phyloP scores from a whole-genome alignment of 2,888 invertebrate species.

The Pyrochroa serraticornis region DNA sequence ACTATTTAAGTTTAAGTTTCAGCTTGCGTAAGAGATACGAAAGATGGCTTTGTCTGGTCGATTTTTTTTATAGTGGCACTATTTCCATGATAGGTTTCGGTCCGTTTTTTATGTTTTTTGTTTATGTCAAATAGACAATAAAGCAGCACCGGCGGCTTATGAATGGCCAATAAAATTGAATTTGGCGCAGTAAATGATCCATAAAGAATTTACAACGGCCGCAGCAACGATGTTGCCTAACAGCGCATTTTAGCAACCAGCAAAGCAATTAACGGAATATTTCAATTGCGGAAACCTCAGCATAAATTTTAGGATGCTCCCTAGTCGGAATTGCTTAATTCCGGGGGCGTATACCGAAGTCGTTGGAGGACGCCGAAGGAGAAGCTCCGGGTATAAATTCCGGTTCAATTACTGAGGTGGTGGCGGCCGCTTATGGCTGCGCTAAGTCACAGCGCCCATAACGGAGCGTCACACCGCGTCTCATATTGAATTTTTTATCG shows the following conservation, averaged over 20 bases:
- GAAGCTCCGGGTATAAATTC: slow-evolving; percentile 15
- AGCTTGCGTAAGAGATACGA: background rate
- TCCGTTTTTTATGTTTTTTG: too few species aligned
- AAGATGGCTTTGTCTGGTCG: background rate
- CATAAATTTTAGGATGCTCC: background rate
- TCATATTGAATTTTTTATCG: slow-evolving; percentile 29
- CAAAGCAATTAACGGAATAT: slow-evolving; percentile 6
- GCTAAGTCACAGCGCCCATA: slow-evolving; percentile 34
- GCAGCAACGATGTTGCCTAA: too few species aligned
- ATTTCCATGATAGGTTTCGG: too few species aligned
- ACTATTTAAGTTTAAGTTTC: slow-evolving; percentile 5
- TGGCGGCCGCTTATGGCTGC: slow-evolving; percentile 15
- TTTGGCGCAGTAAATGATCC: slow-evolving; percentile 1
- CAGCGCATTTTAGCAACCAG: background rate
- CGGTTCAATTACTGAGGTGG: slow-evolving; percentile 28
- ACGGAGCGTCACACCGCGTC: slow-evolving; percentile 33
- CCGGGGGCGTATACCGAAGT: slow-evolving; percentile 15
- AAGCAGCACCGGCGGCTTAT: background rate
- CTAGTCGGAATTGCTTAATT: slow-evolving; percentile 24
- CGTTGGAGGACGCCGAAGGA: background rate
- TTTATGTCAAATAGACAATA: slow-evolving; percentile 1
- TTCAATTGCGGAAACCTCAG: background rate
- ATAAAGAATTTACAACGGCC: background rate
- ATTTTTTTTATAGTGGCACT: too few species aligned
- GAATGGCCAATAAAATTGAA: slow-evolving; percentile 8